A percentile compares a stretch with the other conserved stretches of the same genome.
Evolutionary conservation across 2,888 invertebrate species (phyloP).

Genomic region (Cheiracanthium punctorium): DNA sequence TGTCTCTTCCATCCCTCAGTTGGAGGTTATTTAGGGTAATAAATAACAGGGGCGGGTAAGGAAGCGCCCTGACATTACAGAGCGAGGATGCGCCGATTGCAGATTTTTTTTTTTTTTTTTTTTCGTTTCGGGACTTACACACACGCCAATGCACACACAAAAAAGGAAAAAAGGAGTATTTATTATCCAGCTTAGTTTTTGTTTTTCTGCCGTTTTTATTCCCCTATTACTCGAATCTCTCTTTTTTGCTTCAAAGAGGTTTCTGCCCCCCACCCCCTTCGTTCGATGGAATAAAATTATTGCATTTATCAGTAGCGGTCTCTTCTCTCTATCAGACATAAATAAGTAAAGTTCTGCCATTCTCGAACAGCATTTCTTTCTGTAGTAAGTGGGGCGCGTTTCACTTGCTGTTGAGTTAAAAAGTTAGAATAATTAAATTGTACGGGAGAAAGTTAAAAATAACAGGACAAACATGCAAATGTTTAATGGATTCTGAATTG

Average conservation of each 20-base stretch:
- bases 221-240: background rate
- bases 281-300: background rate
- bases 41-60: slow-evolving; percentile 22
- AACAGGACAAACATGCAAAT: too few relatives aligned
- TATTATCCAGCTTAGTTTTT: background rate
- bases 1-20: background rate
- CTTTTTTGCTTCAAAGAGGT: too few relatives aligned
- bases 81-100: background rate
- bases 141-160: background rate
- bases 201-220: background rate
- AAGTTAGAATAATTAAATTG: too few relatives aligned
- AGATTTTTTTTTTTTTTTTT: too few relatives aligned
- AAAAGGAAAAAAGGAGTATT: background rate
- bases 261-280: too few relatives aligned
- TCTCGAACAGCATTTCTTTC: too few relatives aligned
- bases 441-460: too few relatives aligned
- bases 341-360: background rate
- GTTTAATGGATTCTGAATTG: too few relatives aligned
- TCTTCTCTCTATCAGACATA: background rate
- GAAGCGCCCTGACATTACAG: background rate
- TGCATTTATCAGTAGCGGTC: background rate
- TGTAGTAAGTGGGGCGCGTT: too few relatives aligned
- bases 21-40: slow-evolving; percentile 26
- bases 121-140: background rate
- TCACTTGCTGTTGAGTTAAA: too few relatives aligned